phyloP scores from a whole-genome alignment of 2,888 invertebrate species.

The Ethmia dodecea region DNA sequence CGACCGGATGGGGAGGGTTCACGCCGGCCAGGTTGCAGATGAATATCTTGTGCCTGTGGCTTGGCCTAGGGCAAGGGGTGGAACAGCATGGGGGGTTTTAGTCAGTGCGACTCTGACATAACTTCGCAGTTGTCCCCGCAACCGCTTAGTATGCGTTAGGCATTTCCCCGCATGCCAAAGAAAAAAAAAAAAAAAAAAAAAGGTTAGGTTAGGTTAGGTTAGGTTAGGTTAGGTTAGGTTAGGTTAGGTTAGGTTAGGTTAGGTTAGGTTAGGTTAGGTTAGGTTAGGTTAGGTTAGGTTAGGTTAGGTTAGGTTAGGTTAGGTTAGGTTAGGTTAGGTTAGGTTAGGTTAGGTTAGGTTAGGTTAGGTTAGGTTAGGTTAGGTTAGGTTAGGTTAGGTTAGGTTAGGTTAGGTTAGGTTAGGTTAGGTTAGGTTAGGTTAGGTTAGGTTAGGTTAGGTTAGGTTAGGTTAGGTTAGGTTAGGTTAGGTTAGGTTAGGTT shows the following conservation, averaged over 20 bases:
- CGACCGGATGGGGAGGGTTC: no score
- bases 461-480: constrained; percentile 25
- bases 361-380: constrained; percentile 25
- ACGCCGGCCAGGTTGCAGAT: no score
- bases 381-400: constrained; percentile 26
- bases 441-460: constrained; percentile 25
- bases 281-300: constrained; percentile 23
- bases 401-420: constrained; percentile 25
- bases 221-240: constrained; percentile 12
- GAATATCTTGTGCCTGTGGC: no score
- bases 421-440: constrained; percentile 22
- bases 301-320: constrained; percentile 23
- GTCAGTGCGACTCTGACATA: no score
- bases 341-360: constrained; percentile 25
- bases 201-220: constrained; percentile 10
- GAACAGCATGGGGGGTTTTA: no score
- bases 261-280: constrained; percentile 20
- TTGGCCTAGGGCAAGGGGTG: no score
- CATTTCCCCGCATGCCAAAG: neutral
- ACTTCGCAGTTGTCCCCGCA: no score
- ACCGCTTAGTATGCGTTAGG: no score
- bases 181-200: neutral
- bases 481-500: constrained; percentile 24
- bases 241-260: constrained; percentile 21
- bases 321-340: constrained; percentile 22